Percentiles rank a stretch among this genome's conserved stretches.
Conservation (phyloP, 2,888 invertebrate species). For the Anodontia alba region DNA sequence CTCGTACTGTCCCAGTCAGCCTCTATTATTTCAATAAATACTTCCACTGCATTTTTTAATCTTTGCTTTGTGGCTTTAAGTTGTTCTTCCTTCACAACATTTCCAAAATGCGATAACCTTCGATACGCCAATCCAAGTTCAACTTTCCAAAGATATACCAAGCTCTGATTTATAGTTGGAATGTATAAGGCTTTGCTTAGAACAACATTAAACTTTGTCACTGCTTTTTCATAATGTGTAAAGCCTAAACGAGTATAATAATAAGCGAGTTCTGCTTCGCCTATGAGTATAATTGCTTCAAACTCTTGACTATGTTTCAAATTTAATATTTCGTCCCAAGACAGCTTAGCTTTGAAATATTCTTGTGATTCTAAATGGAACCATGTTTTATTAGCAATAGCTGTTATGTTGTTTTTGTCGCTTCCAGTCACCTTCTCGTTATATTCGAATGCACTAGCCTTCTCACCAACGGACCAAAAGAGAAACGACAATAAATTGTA, state of each 20-base stretch:
- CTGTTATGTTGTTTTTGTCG: not conserved
- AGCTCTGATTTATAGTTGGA: not conserved
- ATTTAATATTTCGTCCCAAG: not conserved
- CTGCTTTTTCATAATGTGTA: not conserved
- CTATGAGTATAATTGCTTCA: not conserved
- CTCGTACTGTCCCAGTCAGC: not conserved
- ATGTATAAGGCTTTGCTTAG: not conserved
- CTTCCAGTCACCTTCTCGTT: not conserved
- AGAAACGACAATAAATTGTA: not conserved
- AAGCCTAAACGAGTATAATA: not conserved
- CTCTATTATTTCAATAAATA: not conserved
- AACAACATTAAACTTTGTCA: not conserved
- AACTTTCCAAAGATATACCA: not conserved
- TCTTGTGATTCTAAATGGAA: not conserved
- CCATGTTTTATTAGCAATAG: not conserved
- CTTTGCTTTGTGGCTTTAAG: not conserved
- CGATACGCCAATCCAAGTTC: not conserved
- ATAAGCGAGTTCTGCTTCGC: not conserved
- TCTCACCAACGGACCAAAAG: not conserved
- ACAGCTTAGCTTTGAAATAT: not conserved
- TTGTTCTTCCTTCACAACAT: not conserved
- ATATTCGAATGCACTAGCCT: not conserved
- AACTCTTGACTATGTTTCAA: not conserved
- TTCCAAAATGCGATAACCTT: not conserved
- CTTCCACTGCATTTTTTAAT: not conserved